Conservation (phyloP, 1,140 invertebrate species). For the Brachionus manjavacas region DNA sequence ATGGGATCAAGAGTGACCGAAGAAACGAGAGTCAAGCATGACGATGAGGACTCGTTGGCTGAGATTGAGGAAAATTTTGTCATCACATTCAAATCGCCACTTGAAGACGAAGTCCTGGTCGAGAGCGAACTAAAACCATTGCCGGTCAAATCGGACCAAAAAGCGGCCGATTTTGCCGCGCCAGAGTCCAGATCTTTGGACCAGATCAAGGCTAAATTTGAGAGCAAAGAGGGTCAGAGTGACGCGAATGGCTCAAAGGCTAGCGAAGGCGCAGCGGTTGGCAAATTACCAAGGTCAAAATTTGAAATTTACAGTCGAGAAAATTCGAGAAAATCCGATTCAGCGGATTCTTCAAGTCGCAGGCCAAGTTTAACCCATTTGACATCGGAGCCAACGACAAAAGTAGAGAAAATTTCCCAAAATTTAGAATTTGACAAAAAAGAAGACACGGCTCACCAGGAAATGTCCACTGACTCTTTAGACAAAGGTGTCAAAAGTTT, state of each 20-base stretch:
- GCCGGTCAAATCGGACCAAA: background rate
- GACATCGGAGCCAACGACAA: background rate
- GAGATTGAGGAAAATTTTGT: conserved; percentile 37
- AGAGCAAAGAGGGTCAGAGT: background rate
- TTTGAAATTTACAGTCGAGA: background rate
- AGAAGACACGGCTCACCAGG: background rate
- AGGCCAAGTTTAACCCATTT: background rate
- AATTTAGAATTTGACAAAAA: background rate
- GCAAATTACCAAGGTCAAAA: conserved; percentile 26
- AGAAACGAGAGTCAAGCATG: background rate
- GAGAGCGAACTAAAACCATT: background rate
- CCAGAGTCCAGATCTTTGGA: background rate
- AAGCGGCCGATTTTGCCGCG: background rate
- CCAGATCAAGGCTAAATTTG: conserved; percentile 13
- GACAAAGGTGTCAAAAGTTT: conserved; percentile 8
- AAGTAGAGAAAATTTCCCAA: background rate
- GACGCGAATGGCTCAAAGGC: background rate
- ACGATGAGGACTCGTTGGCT: conserved; percentile 12
- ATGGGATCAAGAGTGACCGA: background rate
- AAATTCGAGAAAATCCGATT: background rate
- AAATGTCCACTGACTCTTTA: background rate
- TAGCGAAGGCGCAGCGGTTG: too few species aligned
- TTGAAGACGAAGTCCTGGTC: background rate
- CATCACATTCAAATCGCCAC: conserved; percentile 1
- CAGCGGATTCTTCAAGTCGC: background rate